Base-by-base conservation (phyloP, 1,140 invertebrate species). In the Drusus annulatus region DNA sequence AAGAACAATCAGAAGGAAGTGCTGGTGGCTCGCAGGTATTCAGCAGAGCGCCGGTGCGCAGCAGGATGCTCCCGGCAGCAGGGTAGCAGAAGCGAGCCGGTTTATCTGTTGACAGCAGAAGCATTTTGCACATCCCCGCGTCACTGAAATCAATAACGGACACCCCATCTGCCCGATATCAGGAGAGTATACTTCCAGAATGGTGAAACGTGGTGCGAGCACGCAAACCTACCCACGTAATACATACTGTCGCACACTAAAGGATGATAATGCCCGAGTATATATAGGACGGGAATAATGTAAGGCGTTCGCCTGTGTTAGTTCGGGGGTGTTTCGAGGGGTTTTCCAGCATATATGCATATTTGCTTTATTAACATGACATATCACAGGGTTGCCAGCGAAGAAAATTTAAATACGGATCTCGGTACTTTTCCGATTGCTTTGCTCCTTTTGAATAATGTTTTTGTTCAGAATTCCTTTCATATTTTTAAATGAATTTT, bases 291-390 rank as follows among this genome's bases (percentile, higher is more conserved):
- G 60, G 15, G 36, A 50, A 45, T 50, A 69, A 45, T 69, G 73
- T 60, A 62, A 76, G 36, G n/a, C 19, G 10, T 23, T 76, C 16
- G 31, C 17, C 28, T 56, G 76, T 71, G 65, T 71, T 28, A 45
- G 76, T 77, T 15, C 50, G 65, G 51, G 76, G 63, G n/a, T n/a
- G 23, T 58, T 68, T 36, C 36, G 31, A 36, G 58, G 76, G 76
- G 51, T 23, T 78, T 68, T 65, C 36, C 21, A 78, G 65, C 76
- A 65, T 78, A 78, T 78, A 78, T 78, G 76, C 76, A 78, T 78
- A 78, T 78, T 78, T 78, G 76, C 76, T 78, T 78, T 78, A 78
- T 78, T 68, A 78, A 68, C 62, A 69, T 65, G 65, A 69, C 76
- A 78, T 58, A 56, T 58, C 63, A 56, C 65, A 78, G 63, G 76